Evolutionary conservation across 2,113 vertebrate genomes (phyloP), one percentile per base, ranked within the genome.

Genomic region (Ictidomys tridecemlineatus): DNA sequence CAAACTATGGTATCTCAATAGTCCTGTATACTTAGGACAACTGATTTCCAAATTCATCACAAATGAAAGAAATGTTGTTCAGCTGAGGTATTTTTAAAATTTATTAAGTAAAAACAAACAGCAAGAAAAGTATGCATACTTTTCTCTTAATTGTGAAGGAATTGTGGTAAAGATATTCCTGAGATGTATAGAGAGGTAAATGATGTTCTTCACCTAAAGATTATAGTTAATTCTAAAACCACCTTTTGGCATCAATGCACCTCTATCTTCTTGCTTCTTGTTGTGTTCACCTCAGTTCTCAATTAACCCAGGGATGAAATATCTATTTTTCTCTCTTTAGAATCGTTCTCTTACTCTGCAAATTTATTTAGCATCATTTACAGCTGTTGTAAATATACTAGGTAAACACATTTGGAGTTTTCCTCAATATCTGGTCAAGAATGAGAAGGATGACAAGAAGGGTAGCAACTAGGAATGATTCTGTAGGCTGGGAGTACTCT

Each of bases 391-490:
- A 11, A 48, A 53, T 51, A 56, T 53, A 30, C 26, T 74, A 11
- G 8, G 17, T 70, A 48, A 86, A 28, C 3, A 7, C 6, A 17
- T 30, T 28, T 51, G 32, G 34, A 37, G n/a, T 9, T 42, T 20
- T 58, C 34, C 77, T 58, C 24, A 11, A 53, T 61, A 67, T 58
- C 20, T 58, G 51, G 53, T 37, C 18, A 51, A 48, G 76, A 70
- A 45, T 13, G 8, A 87, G 34, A 89, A 73, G 42, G 48, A 12
- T 6, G 2, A 34, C 17, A 18, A 45, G 34, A 72, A 18, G 16
- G 8, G 8, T 13, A 39, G 26, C 30, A 20, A 34, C 2, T 18
- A 20, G 8, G 12, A 48, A 3, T 9, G 12, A 13, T 0, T 1
- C 13, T 32, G 6, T 13, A 16, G 18, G 42, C 48, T 30, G n/a